Base-by-base conservation (phyloP, 2,888 invertebrate genomes). In the Cepaea hortensis region DNA sequence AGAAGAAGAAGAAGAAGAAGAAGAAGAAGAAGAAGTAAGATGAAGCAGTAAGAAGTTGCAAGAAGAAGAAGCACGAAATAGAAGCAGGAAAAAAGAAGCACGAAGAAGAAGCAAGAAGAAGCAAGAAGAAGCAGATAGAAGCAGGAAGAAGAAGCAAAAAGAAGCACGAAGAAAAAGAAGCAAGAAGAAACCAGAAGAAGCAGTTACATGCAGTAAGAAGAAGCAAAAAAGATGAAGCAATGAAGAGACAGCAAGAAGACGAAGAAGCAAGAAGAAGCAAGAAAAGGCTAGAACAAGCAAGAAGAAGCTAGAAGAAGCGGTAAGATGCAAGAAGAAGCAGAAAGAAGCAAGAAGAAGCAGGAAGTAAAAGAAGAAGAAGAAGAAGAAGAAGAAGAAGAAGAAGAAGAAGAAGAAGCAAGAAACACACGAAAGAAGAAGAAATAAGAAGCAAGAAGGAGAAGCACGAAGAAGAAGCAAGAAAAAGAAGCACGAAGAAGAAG, bases 361-460 rank as follows among this genome's bases (percentile, higher is more conserved):
- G 50, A 48, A 13, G n/a, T 20, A 48, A 13, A 48, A 35, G 35
- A 35, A 35, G 35, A 1, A 35, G 35, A 35, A 35, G 1, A 18
- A 23, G 46, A 48, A 72, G 50, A 72, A 55, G 46, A 9, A 72
- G 83, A 72, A 72, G 46, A 50, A 72, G 83, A 72, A 72, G 48
- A n/a, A 48, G 83, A 72, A 23, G 48, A 72, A 48, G 83, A 72
- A 65, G 35, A 35, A 35, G 35, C 0, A 35, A 35, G 35, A 35
- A 35, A 35, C 35, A 35, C 35, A 35, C 0, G 35, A 0, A 35
- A 35, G 35, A 35, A 35, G 35, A 35, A 35, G 35, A 35, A 35
- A 35, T 35, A 35, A 35, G 35, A 35, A 35, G 35, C 35, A 35
- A 35, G 35, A 35, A 35, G 35, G 35, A 35, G 35, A 35, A 35